Percentiles rank a stretch among this genome's conserved stretches.
Evolutionary conservation across 2,888 invertebrate genomes (phyloP).

Genomic region (Athalia circularis): DNA sequence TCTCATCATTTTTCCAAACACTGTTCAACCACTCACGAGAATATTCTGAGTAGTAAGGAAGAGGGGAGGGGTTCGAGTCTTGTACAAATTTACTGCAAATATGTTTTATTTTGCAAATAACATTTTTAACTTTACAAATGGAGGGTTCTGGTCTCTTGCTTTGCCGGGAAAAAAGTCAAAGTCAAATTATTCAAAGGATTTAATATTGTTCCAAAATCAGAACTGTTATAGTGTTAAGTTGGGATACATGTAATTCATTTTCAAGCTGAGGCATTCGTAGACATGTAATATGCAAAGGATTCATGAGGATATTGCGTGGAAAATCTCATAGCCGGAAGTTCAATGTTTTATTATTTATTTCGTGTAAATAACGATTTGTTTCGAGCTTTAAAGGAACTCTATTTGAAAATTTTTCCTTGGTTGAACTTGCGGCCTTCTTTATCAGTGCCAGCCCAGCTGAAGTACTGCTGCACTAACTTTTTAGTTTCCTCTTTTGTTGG

Average conservation of each 20-base stretch:
- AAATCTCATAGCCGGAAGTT: conserved; percentile 29
- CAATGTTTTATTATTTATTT: conserved; percentile 58
- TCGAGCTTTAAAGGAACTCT: conserved; percentile 69
- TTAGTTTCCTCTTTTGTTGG: conserved; percentile 87
- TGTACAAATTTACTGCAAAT: conserved; percentile 4
- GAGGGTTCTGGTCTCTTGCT: neutral
- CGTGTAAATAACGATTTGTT: conserved; percentile 64
- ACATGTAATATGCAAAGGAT: conserved; percentile 19
- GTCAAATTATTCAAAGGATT: neutral
- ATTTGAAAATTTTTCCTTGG: conserved; percentile 99
- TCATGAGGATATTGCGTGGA: conserved; percentile 30
- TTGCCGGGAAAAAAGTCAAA: neutral
- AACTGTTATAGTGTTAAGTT: conserved; percentile 12
- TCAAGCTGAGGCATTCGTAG: conserved; percentile 35
- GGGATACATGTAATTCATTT: conserved; percentile 24
- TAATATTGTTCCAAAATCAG: conserved; percentile 1
- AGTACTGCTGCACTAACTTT: conserved; percentile 90
- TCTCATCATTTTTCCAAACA: neutral
- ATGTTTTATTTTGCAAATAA: conserved; percentile 25
- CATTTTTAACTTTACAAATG: conserved; percentile 25
- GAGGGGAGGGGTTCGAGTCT: no score
- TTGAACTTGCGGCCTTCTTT: conserved; percentile 94
- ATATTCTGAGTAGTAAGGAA: neutral
- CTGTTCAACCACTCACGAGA: neutral
- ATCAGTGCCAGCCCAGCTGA: conserved; percentile 92